These are phyloP conservation scores for Brachyopa scutellaris DNA, from an alignment of 2,888 invertebrate genomes.

Conservation along the genomic window DNA sequence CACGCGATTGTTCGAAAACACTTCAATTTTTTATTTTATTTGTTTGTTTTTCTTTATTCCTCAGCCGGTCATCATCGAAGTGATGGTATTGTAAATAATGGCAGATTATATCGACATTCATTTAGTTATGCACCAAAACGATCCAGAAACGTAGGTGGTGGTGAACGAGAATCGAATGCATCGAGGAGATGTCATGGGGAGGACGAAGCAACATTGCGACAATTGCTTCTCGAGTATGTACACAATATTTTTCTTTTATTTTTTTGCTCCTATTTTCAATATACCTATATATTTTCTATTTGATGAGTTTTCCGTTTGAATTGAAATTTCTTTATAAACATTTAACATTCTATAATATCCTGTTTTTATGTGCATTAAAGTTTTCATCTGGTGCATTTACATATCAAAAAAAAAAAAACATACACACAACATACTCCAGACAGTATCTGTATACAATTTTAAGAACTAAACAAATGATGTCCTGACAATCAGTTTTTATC, in stretches of 20 bases:
- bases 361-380: constrained; percentile 64
- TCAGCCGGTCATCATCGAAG: constrained; percentile 79
- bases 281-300: not conserved
- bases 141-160: constrained; percentile 80
- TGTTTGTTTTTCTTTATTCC: not conserved
- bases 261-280: constrained; percentile 21
- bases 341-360: constrained; percentile 51
- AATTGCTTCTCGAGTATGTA: constrained; percentile 95
- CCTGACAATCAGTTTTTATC: constrained; percentile 2
- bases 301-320: constrained; percentile 13
- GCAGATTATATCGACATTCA: constrained; percentile 82
- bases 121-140: constrained; percentile 82
- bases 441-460: constrained; percentile 36
- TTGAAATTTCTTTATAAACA: constrained; percentile 37
- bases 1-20: constrained; percentile 35
- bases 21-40: constrained; percentile 1
- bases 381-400: constrained; percentile 66
- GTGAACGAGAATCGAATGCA: constrained; percentile 81
- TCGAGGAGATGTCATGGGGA: constrained; percentile 84
- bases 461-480: constrained; percentile 10
- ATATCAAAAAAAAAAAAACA: constrained; percentile 6
- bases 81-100: constrained; percentile 80
- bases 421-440: constrained; percentile 22
- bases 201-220: constrained; percentile 96
- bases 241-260: constrained; percentile 46